Evolutionary conservation across 2,113 vertebrate species (phyloP).

Genomic region (Paradisaea rubra): DNA sequence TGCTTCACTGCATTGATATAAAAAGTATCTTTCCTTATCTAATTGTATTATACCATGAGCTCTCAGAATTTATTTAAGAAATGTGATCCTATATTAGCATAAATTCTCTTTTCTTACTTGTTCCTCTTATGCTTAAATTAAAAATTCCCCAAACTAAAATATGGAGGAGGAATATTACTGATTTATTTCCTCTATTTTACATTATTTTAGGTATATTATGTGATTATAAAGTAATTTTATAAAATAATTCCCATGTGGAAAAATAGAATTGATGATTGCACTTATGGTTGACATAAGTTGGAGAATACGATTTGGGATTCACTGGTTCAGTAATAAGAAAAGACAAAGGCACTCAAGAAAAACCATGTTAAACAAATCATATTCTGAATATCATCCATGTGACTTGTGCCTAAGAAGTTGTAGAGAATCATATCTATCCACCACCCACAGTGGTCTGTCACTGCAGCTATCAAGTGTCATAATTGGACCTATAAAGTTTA

Average conservation of each 20-base stretch:
- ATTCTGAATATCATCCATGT: neutral
- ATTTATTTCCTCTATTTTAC: neutral
- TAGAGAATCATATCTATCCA: neutral
- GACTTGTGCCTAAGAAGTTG: neutral
- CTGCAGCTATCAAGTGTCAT: neutral
- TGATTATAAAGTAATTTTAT: neutral
- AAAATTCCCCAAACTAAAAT: neutral
- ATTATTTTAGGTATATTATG: neutral
- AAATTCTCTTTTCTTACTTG: neutral
- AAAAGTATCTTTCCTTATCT: neutral
- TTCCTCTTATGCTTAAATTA: neutral
- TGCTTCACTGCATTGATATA: neutral
- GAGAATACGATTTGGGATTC: neutral
- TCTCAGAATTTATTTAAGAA: neutral
- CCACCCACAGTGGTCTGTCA: neutral
- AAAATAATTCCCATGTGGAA: neutral
- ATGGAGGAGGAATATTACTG: neutral
- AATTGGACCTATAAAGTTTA: neutral
- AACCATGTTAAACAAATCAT: neutral
- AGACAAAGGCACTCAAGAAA: neutral
- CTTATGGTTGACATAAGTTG: neutral
- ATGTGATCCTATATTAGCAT: neutral
- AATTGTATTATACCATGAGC: neutral
- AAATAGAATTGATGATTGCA: neutral
- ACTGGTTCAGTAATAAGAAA: neutral